These are phyloP conservation scores for Chrysomallon squamiferum DNA, from an alignment of 1,140 invertebrate genomes.

Conservation along the genomic window DNA sequence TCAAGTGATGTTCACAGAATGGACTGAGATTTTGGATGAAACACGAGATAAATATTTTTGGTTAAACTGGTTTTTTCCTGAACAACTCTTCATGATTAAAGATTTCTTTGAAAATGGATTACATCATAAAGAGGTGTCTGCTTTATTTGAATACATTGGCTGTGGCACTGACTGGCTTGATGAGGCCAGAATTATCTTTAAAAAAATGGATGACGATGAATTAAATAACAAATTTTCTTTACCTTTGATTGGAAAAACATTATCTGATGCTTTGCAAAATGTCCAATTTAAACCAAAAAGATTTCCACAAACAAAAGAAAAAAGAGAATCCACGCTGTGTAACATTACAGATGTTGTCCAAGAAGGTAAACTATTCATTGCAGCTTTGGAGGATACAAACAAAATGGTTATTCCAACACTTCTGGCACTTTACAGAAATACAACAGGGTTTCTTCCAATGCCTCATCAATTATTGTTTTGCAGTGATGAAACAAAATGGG, in stretches of 20 bases:
- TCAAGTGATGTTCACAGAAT: constrained; percentile 9
- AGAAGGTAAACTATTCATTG: constrained; percentile 16
- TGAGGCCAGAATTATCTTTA: neutral
- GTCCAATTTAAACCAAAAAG: too few species aligned
- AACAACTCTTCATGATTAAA: constrained; percentile 22
- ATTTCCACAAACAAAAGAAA: too few species aligned
- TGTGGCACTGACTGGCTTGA: neutral
- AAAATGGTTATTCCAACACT: constrained; percentile 10
- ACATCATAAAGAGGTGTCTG: neutral
- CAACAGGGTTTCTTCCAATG: neutral
- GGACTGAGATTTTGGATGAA: constrained; percentile 7
- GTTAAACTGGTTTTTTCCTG: constrained; percentile 32
- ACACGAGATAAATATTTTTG: constrained; percentile 21
- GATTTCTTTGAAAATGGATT: constrained; percentile 14
- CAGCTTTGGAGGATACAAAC: constrained; percentile 19
- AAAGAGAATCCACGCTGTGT: too few species aligned
- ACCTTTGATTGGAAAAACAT: too few species aligned
- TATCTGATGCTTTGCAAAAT: too few species aligned
- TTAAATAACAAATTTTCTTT: too few species aligned
- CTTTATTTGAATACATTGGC: constrained; percentile 13
- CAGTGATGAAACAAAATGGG: neutral
- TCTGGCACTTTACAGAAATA: neutral
- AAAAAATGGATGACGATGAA: neutral
- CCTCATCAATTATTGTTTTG: constrained; percentile 5
- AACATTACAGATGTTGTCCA: constrained; percentile 14